phyloP scores from a whole-genome alignment of 2,113 vertebrate genomes.

The Spea multiplicata region DNA sequence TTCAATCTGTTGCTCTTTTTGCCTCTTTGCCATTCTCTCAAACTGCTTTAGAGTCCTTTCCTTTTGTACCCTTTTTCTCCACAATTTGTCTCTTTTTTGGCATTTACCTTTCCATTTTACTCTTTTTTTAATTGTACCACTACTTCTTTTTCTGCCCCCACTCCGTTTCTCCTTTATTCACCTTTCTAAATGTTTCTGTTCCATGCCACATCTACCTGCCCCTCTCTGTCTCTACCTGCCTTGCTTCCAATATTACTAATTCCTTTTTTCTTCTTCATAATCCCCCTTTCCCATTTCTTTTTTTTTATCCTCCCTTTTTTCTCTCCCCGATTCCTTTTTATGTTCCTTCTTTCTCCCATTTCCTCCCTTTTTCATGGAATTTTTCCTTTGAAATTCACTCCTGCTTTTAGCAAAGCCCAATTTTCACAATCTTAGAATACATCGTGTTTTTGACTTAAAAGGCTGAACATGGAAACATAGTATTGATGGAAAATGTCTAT shows the following conservation, averaged over 20 bases:
- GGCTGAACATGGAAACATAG: conserved; percentile 1
- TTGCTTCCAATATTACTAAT: neutral
- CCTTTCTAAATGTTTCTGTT: neutral
- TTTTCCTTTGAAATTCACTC: conserved; percentile 40
- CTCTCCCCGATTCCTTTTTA: neutral
- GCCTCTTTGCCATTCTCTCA: no score
- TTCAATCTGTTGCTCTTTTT: conserved; percentile 17
- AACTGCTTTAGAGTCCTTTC: neutral
- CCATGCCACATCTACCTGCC: neutral
- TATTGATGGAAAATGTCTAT: conserved; percentile 16
- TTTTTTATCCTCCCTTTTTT: neutral
- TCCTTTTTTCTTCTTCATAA: neutral
- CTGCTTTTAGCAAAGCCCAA: conserved; percentile 31
- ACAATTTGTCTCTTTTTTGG: neutral
- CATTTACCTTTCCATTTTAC: neutral
- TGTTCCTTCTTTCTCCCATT: conserved; percentile 2
- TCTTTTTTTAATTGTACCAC: neutral
- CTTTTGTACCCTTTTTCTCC: neutral
- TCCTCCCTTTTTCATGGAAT: conserved; percentile 7
- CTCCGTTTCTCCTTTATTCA: neutral
- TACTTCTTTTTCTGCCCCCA: neutral
- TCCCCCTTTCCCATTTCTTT: neutral
- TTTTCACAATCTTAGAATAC: conserved; percentile 22
- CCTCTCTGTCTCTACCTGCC: neutral
- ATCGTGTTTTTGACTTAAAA: conserved; percentile 33